Evolutionary conservation across 2,797 vertebrate species (phyloP).

Genomic region (Gadopsis bispinosus): DNA sequence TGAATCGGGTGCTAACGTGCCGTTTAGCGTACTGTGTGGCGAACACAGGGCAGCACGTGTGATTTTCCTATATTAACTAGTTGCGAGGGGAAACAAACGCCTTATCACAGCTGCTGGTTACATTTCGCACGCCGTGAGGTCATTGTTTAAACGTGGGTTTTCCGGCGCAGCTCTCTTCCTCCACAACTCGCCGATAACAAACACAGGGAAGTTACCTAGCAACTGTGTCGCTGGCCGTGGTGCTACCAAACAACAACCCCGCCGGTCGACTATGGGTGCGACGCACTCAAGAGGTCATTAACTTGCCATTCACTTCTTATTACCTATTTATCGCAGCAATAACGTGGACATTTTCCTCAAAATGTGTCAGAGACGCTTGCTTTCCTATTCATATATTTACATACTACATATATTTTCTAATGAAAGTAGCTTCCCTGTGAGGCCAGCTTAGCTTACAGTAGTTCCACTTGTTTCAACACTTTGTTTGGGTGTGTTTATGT

Average conservation of each 20-base stretch:
- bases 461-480: background rate
- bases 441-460: background rate
- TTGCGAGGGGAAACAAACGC: background rate
- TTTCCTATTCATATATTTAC: background rate
- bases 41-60: background rate
- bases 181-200: slow-evolving; percentile 48
- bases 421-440: background rate
- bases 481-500: background rate
- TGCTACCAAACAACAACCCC: slow-evolving; percentile 67
- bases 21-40: background rate
- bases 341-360: background rate
- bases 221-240: slow-evolving; percentile 82
- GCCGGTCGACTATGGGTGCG: slow-evolving; percentile 34
- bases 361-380: background rate
- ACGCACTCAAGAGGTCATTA: slow-evolving; percentile 48
- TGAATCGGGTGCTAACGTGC: slow-evolving; percentile 9
- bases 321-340: background rate
- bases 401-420: background rate
- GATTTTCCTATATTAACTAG: background rate
- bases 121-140: background rate
- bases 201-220: slow-evolving; percentile 70
- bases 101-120: background rate
- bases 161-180: slow-evolving; percentile 33
- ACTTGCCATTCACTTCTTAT: background rate
- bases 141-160: slow-evolving; percentile 16